phyloP scores from a whole-genome alignment of 2,797 vertebrate genomes.

The Periophthalmus magnuspinnatus region DNA sequence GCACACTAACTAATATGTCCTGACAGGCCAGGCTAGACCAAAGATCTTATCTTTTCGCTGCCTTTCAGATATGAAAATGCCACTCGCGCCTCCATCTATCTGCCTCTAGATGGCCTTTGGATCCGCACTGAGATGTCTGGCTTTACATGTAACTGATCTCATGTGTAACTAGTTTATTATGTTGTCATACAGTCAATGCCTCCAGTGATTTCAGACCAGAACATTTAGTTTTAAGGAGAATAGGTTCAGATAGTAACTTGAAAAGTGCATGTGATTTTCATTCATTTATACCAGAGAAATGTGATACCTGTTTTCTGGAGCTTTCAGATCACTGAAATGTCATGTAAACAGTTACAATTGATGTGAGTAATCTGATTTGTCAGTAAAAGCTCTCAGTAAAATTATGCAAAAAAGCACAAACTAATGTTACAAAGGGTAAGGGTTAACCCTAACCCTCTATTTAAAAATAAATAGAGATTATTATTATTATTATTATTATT shows the following conservation, averaged over 20 bases:
- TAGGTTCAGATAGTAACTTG: slow-evolving; percentile 44
- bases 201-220: slow-evolving; percentile 14
- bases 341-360: no score
- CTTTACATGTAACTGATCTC: not conserved
- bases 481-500: no score
- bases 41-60: not conserved
- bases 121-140: slow-evolving; percentile 12
- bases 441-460: no score
- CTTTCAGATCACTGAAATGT: no score
- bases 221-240: slow-evolving; percentile 23
- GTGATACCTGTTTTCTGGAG: not conserved
- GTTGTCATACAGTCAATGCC: not conserved
- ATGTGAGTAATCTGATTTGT: no score
- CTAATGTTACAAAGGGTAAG: no score
- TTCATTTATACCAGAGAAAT: slow-evolving; percentile 52
- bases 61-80: slow-evolving; percentile 18
- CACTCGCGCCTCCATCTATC: not conserved
- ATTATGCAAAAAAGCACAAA: no score
- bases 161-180: not conserved
- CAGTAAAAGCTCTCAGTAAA: no score
- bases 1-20: no score
- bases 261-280: slow-evolving; percentile 54
- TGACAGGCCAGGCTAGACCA: not conserved
- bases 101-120: slow-evolving; percentile 19
- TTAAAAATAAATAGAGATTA: no score